Evolutionary conservation across 1,140 invertebrate genomes (phyloP).

Genomic region (Atta cephalotes): DNA sequence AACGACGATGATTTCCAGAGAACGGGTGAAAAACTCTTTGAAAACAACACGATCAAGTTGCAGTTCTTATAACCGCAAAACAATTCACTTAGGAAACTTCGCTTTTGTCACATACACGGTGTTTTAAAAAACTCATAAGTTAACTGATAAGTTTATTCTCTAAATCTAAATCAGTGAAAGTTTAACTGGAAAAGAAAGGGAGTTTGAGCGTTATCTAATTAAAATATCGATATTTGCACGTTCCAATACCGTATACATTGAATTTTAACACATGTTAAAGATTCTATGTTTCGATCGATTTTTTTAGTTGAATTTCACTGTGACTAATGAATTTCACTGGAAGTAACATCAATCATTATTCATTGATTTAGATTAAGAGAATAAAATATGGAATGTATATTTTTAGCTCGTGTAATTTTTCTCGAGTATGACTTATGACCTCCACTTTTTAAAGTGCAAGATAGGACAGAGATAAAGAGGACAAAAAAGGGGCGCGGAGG

Average conservation of each 20-base stretch:
- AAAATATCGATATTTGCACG: too few relatives aligned
- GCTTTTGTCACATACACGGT: neutral
- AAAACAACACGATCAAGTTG: neutral
- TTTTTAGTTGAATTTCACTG: too few relatives aligned
- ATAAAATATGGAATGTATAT: constrained; percentile 10
- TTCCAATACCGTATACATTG: too few relatives aligned
- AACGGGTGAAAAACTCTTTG: neutral
- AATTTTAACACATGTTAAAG: too few relatives aligned
- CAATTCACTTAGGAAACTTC: neutral
- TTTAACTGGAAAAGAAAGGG: too few relatives aligned
- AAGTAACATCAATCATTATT: too few relatives aligned
- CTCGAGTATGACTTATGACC: neutral
- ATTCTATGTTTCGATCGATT: too few relatives aligned
- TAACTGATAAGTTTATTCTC: neutral
- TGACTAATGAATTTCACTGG: too few relatives aligned
- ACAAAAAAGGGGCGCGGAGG: neutral
- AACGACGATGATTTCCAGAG: constrained; percentile 25
- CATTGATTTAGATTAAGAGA: too few relatives aligned
- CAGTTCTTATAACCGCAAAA: neutral
- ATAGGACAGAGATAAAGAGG: neutral
- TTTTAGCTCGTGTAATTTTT: constrained; percentile 7
- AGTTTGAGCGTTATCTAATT: too few relatives aligned
- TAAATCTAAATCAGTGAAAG: too few relatives aligned
- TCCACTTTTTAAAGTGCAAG: neutral
- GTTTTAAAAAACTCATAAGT: neutral